Evolutionary conservation across 2,113 vertebrate species (phyloP).

Genomic region (Aspidoscelis tigris): DNA sequence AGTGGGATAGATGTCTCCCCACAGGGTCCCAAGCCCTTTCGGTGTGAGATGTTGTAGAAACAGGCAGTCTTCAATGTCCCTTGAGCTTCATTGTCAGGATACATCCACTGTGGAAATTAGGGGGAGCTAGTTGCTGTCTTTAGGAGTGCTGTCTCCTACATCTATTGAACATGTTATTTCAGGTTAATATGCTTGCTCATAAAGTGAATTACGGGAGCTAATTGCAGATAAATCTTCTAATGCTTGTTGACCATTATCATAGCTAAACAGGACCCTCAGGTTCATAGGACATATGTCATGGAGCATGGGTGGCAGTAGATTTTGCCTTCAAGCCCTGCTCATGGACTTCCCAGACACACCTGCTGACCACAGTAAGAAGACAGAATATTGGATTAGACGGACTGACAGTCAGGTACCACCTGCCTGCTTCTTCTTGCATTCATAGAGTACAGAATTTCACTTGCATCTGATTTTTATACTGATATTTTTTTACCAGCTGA

Average conservation of each 20-base stretch:
- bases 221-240: neutral
- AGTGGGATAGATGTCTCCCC: too few relatives aligned
- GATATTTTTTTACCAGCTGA: conserved; percentile 42
- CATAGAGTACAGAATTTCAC: neutral
- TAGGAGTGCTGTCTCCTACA: too few relatives aligned
- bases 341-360: neutral
- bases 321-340: neutral
- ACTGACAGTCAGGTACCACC: too few relatives aligned
- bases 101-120: too few relatives aligned
- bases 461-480: conserved; percentile 4
- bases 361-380: neutral
- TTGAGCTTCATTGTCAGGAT: too few relatives aligned
- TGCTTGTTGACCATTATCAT: too few relatives aligned
- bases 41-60: too few relatives aligned
- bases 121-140: too few relatives aligned
- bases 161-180: too few relatives aligned
- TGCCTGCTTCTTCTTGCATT: neutral
- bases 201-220: neutral
- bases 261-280: neutral
- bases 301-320: neutral
- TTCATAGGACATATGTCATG: neutral
- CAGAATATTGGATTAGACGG: neutral
- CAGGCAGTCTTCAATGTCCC: too few relatives aligned
- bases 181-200: neutral
- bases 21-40: too few relatives aligned